Evolutionary conservation across 2,797 vertebrate species (phyloP), one percentile per base, ranked within the genome.

Genomic region (Champsocephalus esox): DNA sequence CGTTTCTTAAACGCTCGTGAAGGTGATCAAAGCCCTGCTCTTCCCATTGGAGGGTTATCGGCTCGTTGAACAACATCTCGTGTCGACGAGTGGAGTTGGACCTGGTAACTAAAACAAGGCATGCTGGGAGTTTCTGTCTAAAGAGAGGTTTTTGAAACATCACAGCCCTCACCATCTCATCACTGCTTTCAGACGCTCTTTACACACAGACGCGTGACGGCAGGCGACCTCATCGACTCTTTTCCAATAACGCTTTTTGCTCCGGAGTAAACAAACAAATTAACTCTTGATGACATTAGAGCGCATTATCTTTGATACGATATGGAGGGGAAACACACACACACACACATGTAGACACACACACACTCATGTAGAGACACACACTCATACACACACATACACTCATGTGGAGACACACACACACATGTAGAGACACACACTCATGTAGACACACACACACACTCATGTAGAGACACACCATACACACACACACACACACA

Each of bases 271-370:
- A 51, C 52, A 50, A 70, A 55, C 49, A 69, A 82, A 81, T 52
- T 60, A 48, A 52, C 38, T 67, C 48, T 66, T 65, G 51, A 52
- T 70, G 17, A 64, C 14, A 55, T 77, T 60, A 44, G 5, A 70
- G 57, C 54, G 21, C 28, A 71, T 69, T 70, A 75, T 61, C 45
- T 80, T 19, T 58, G 54, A 49, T 62, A 45, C 19, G 77, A 77
- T 55, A 64, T 55, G 50, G 9, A 56, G 67, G 70, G 46, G 59
- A 67, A 70, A 19, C 56, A 28, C 28, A 28, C 28, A 28, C 28
- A 4, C 28, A 5, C 3, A 1, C 76, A 65, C 24, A 24, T 3
- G 3, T 3, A 24, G 3, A 24, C 3, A 24, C 24, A 24, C 24
- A 24, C 24, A 24, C 24, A 24, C 24, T 24, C 24, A 24, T 24